Evolutionary conservation across 2,888 invertebrate genomes (phyloP).

Genomic region (Chloromyia formosa): DNA sequence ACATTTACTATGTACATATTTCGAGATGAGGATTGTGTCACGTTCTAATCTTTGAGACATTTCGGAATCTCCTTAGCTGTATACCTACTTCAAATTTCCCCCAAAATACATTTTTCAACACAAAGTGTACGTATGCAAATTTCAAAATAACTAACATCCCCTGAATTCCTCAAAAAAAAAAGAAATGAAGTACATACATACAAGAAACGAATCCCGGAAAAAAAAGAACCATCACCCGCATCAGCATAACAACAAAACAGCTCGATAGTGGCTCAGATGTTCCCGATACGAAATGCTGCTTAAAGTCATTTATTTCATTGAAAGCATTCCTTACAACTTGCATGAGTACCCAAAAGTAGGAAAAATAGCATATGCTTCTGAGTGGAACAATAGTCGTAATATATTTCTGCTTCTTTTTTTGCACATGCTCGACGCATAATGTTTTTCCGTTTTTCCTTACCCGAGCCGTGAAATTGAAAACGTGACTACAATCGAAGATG

Average conservation of each 20-base stretch:
- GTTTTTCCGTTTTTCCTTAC: conserved; percentile 23
- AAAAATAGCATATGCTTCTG: conserved; percentile 47
- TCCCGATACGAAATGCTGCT: conserved; percentile 48
- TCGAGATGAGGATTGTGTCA: no score
- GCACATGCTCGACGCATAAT: conserved; percentile 43
- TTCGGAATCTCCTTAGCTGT: no score
- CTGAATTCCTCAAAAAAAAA: no score
- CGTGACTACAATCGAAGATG: conserved; percentile 47
- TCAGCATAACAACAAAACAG: conserved; percentile 1
- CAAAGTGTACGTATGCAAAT: no score
- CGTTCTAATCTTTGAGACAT: no score
- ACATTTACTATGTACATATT: no score
- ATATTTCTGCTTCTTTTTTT: conserved; percentile 35
- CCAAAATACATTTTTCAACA: no score
- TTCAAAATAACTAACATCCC: no score
- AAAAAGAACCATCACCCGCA: no score
- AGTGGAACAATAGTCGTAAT: conserved; percentile 22
- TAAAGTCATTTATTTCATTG: conserved; percentile 50
- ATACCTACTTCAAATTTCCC: no score
- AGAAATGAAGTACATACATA: no score
- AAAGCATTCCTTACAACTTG: conserved; percentile 43
- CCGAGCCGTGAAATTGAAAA: conserved; percentile 49
- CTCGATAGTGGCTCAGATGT: conserved; percentile 45
- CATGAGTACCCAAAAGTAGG: conserved; percentile 11
- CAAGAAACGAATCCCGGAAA: no score